phyloP scores from a whole-genome alignment of 2,113 vertebrate species.

The Accipiter virgatus region DNA sequence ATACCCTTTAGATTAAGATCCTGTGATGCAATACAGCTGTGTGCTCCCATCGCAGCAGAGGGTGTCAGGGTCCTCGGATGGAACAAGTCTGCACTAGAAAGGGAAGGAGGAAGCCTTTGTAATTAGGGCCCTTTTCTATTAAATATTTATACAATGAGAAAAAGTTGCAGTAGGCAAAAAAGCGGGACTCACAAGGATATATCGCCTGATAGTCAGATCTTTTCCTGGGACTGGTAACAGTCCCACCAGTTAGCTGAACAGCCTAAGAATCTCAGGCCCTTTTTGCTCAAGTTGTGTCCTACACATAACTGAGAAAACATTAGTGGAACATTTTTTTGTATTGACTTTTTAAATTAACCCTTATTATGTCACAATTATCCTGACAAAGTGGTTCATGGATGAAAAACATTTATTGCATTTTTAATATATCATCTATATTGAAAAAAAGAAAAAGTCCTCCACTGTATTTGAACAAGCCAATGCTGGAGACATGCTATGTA shows the following conservation, averaged over 20 bases:
- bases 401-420: background rate
- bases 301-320: background rate
- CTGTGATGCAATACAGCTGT: background rate
- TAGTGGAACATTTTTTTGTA: background rate
- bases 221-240: background rate
- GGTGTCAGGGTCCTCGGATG: background rate
- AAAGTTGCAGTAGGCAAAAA: background rate
- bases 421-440: background rate
- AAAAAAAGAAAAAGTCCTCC: background rate
- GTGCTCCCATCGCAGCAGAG: background rate
- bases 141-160: background rate
- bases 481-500: background rate
- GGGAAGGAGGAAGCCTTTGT: background rate
- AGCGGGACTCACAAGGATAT: background rate
- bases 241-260: background rate
- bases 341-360: background rate
- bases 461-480: background rate
- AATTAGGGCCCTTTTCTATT: background rate
- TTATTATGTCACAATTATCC: background rate
- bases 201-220: background rate
- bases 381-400: background rate
- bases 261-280: background rate
- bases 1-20: background rate
- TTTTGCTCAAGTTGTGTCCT: background rate
- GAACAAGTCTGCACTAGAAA: background rate